Conservation (phyloP, 2,888 invertebrate genomes). For the Hermaeophaga mercurialis region DNA sequence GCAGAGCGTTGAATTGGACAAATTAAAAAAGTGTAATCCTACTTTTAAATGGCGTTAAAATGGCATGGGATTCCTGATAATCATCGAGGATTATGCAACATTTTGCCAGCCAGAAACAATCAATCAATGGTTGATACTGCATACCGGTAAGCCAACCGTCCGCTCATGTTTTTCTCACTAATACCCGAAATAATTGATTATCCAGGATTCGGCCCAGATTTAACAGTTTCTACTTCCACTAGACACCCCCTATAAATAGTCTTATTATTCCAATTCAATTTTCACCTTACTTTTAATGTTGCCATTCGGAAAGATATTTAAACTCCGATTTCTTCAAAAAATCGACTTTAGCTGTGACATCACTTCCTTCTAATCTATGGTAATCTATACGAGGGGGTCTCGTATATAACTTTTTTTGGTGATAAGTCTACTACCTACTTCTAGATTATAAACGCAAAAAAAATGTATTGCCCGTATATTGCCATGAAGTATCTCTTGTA, state of each 20-base stretch:
- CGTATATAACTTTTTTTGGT: too few relatives aligned
- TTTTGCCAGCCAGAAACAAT: conserved; percentile 40
- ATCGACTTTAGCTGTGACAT: too few relatives aligned
- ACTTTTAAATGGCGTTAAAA: conserved; percentile 30
- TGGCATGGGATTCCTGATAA: conserved; percentile 37
- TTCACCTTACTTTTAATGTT: too few relatives aligned
- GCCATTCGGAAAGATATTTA: neutral
- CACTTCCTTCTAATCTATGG: too few relatives aligned
- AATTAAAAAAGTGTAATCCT: conserved; percentile 37
- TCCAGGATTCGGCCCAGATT: conserved; percentile 5
- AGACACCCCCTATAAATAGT: neutral
- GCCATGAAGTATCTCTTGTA: too few relatives aligned
- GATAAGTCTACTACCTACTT: too few relatives aligned
- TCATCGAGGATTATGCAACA: conserved; percentile 40
- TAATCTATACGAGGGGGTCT: too few relatives aligned
- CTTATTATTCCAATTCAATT: too few relatives aligned
- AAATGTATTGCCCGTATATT: too few relatives aligned
- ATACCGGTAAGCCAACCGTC: conserved; percentile 21
- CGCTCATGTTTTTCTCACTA: conserved; percentile 14
- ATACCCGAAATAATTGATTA: conserved; percentile 17
- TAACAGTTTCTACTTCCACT: conserved; percentile 1
- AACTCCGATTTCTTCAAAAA: too few relatives aligned
- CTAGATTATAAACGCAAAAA: too few relatives aligned
- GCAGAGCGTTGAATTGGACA: conserved; percentile 6
- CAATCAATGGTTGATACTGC: conserved; percentile 38